These are phyloP conservation scores for Crambe crambe DNA, from an alignment of 37 sponge, comb jelly and placozoan genomes.

Conservation along the genomic window DNA sequence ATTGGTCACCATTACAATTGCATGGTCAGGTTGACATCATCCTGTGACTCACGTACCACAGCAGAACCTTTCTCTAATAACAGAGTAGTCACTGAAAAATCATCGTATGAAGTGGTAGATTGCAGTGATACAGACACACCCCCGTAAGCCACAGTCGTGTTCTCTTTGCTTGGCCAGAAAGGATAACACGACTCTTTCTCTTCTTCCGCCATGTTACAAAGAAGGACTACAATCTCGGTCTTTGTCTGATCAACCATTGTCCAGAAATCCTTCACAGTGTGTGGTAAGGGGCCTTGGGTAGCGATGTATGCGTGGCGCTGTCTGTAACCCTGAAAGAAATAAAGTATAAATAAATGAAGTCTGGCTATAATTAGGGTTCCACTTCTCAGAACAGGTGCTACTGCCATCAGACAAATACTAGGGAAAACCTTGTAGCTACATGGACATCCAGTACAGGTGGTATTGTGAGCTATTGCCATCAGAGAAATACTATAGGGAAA, in stretches of 20 bases:
- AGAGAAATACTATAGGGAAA: too few relatives aligned
- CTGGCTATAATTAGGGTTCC: too few relatives aligned
- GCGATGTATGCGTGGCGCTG: conserved; percentile 72
- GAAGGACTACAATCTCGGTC: conserved; percentile 39
- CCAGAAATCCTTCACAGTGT: conserved; percentile 63
- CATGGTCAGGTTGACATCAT: too few relatives aligned
- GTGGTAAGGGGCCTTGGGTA: conserved; percentile 58
- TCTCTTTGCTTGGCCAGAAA: conserved; percentile 62
- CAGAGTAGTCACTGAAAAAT: conserved; percentile 25
- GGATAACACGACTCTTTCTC: conserved; percentile 36
- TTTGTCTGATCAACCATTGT: conserved; percentile 56
- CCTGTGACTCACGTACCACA: too few relatives aligned
- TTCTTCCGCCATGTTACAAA: conserved; percentile 43
- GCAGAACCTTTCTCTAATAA: conserved; percentile 10
- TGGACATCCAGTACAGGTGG: too few relatives aligned
- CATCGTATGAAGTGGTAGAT: conserved; percentile 16
- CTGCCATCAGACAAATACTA: too few relatives aligned
- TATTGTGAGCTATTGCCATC: too few relatives aligned
- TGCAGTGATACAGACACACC: conserved; percentile 56
- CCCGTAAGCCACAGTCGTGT: conserved; percentile 42
- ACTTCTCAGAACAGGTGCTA: too few relatives aligned
- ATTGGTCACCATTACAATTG: too few relatives aligned
- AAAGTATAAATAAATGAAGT: background rate
- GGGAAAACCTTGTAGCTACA: too few relatives aligned
- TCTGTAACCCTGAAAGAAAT: conserved; percentile 56